Evolutionary conservation across 2,888 invertebrate species (phyloP).

Genomic region (Gastrophysa polygoni): DNA sequence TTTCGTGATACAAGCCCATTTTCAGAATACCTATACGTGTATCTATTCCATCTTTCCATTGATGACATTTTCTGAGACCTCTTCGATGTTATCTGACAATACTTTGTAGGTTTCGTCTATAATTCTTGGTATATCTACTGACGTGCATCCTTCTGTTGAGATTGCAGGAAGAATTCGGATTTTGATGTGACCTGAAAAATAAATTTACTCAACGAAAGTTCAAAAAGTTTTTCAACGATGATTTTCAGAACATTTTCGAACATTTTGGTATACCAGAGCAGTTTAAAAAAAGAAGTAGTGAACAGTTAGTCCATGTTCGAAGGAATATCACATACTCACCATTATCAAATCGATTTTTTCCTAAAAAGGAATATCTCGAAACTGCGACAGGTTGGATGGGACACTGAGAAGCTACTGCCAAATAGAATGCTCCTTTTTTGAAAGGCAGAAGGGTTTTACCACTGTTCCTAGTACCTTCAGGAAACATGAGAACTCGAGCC

Average conservation of each 20-base stretch:
- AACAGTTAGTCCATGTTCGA: too few relatives aligned
- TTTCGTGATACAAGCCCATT: too few relatives aligned
- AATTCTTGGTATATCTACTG: slow-evolving; percentile 67
- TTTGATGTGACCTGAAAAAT: slow-evolving; percentile 68
- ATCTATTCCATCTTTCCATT: not conserved
- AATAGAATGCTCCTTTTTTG: slow-evolving; percentile 95
- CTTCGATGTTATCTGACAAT: slow-evolving; percentile 70
- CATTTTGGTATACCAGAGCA: too few relatives aligned
- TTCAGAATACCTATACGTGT: too few relatives aligned
- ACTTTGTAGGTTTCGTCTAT: slow-evolving; percentile 67
- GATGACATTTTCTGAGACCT: slow-evolving; percentile 30
- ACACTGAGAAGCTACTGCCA: slow-evolving; percentile 82
- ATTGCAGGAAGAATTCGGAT: slow-evolving; percentile 77
- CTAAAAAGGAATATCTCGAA: slow-evolving; percentile 79
- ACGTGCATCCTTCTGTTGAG: slow-evolving; percentile 66
- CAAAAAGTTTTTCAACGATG: too few relatives aligned
- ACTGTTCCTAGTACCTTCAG: slow-evolving; percentile 90
- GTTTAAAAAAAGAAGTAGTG: too few relatives aligned
- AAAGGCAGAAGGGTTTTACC: slow-evolving; percentile 81
- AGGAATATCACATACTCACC: slow-evolving; percentile 62
- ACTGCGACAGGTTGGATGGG: slow-evolving; percentile 90
- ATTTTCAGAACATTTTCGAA: too few relatives aligned
- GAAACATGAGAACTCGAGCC: slow-evolving; percentile 85
- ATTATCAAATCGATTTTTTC: slow-evolving; percentile 63
- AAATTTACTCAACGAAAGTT: too few relatives aligned